phyloP scores from a whole-genome alignment of 2,113 vertebrate genomes.

The Cheilinus undulatus region DNA sequence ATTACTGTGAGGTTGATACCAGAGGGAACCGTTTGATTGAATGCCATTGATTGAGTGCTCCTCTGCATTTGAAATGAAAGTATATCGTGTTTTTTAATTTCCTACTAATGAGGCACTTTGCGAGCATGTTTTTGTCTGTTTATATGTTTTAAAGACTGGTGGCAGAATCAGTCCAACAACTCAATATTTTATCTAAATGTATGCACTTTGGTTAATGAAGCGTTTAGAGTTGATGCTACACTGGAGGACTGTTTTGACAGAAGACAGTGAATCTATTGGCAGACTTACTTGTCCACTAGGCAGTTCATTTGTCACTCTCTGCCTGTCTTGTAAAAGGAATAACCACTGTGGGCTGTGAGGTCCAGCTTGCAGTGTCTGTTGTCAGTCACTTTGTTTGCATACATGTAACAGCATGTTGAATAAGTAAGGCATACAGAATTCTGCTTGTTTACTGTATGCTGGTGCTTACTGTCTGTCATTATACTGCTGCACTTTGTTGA shows the following conservation, averaged over 20 bases:
- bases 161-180: not conserved
- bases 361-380: not conserved
- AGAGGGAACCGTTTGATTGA: not conserved
- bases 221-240: not conserved
- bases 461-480: not conserved
- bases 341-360: not conserved
- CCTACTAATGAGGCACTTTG: not conserved
- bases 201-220: conserved; percentile 37
- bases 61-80: not conserved
- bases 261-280: not conserved
- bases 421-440: not conserved
- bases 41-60: not conserved
- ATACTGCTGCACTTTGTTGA: conserved; percentile 2
- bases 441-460: not conserved
- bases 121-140: not conserved
- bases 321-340: not conserved
- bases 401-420: not conserved
- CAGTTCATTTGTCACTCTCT: not conserved
- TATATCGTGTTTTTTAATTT: not conserved
- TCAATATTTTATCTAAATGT: not conserved
- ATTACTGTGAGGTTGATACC: not conserved
- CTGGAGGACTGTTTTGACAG: not conserved
- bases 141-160: not conserved
- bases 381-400: not conserved
- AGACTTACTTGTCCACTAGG: not conserved